phyloP scores from a whole-genome alignment of 2,888 invertebrate species.

The Metalampra italica region DNA sequence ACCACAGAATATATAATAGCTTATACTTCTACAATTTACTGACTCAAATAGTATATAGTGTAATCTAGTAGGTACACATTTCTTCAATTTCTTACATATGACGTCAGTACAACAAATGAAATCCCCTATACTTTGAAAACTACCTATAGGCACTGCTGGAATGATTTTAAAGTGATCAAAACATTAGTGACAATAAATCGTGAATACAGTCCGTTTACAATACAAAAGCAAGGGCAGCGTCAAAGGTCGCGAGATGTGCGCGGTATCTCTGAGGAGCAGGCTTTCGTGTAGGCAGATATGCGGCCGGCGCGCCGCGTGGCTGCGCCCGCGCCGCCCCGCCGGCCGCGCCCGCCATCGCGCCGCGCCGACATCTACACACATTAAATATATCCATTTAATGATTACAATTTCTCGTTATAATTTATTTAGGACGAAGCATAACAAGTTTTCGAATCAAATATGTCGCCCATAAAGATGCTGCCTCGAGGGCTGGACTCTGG shows the following conservation, averaged over 20 bases:
- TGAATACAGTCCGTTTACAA: constrained; percentile 1
- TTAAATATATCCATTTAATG: constrained; percentile 76
- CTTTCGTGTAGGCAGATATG: constrained; percentile 72
- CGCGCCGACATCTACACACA: constrained; percentile 57
- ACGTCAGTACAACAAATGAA: too few relatives aligned
- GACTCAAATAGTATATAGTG: too few relatives aligned
- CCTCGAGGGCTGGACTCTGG: constrained; percentile 69
- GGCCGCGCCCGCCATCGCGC: constrained; percentile 34
- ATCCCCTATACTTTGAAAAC: too few relatives aligned
- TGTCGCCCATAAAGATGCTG: constrained; percentile 78
- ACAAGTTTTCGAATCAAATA: constrained; percentile 79
- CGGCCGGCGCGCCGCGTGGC: constrained; percentile 13
- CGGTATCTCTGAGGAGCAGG: constrained; percentile 63
- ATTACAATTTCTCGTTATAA: constrained; percentile 78
- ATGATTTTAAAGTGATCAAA: too few relatives aligned
- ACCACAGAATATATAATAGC: too few relatives aligned
- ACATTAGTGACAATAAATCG: neutral
- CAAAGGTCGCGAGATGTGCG: constrained; percentile 58
- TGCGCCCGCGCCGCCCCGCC: constrained; percentile 22
- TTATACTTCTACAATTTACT: too few relatives aligned
- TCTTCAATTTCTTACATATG: too few relatives aligned
- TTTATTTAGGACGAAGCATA: constrained; percentile 77
- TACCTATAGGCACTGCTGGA: too few relatives aligned
- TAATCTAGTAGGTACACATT: too few relatives aligned
- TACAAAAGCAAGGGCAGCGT: constrained; percentile 46